Base-by-base conservation (phyloP, 2,888 invertebrate species). In the Acanthosoma haemorrhoidale region DNA sequence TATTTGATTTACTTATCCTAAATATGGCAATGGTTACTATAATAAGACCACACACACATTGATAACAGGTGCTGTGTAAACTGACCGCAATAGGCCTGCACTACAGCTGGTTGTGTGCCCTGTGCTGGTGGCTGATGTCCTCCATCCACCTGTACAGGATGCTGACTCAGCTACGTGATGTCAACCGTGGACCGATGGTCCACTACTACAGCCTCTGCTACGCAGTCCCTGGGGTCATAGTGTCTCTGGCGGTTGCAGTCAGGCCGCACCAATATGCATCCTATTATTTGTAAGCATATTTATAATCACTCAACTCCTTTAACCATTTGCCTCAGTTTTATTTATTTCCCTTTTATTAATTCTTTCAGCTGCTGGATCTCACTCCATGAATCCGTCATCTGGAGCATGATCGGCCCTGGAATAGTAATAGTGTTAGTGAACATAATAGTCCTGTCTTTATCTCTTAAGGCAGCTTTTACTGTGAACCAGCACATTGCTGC, bases 201-300 rank as follows among this genome's bases (percentile, higher is more conserved):
- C 94, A 96, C 79, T 96, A 94, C 79, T 92, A 94, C 76, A 90
- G 92, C 15, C 86, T 93, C 78, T 96, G 95, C 15, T 97, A 96
- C 79, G 96, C 92, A 69, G 86, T 91, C 72, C 96, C 97, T 0
- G 95, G 96, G 1, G 88, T 96, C 13, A 87, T 92, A 59, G 92
- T 96, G 1, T 94, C 94, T 34, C 83, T 97, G 21, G 91, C 96
- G 2, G 93, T 96, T 29, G 93, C 94, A 0, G 93, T 96, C 0
- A 86, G 94, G 69, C 94, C 94, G 38, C 94, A 96, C 77, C 95
- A 95, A 79, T 97, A 96, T 80, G 96, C 96, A 76, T 96, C 94
- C 79, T 90, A 90, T 77, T 87, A 92, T 73, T 96, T 96, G 94
- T 95, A 81, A 90, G 92, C 88, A 39, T 41, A 41, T 63, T 70